Evolutionary conservation across 2,888 invertebrate genomes (phyloP).

Genomic region (Flabesymbios commensalis): DNA sequence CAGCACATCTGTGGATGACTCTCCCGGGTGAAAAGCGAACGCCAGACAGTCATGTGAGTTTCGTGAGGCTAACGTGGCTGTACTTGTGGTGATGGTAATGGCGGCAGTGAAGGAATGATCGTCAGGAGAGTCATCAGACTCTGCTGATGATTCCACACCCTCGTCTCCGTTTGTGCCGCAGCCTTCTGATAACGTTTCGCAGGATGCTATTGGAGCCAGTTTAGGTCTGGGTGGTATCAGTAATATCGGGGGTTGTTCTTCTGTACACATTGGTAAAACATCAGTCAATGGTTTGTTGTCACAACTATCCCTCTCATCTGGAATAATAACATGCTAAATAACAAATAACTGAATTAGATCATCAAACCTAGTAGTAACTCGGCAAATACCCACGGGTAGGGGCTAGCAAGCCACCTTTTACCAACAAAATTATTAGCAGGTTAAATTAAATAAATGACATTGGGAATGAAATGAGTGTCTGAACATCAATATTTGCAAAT

Average conservation of each 20-base stretch:
- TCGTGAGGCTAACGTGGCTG: neutral
- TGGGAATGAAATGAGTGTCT: too few relatives aligned
- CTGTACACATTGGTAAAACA: too few relatives aligned
- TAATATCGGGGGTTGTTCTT: slow-evolving; percentile 7
- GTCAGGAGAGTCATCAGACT: slow-evolving; percentile 3
- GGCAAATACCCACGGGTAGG: too few relatives aligned
- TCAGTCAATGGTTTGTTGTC: too few relatives aligned
- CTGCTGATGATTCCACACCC: slow-evolving; percentile 1
- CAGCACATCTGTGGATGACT: slow-evolving; percentile 14
- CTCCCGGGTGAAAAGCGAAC: neutral
- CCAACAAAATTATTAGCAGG: too few relatives aligned
- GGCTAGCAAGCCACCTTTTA: too few relatives aligned
- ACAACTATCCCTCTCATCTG: too few relatives aligned
- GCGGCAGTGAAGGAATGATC: slow-evolving; percentile 12
- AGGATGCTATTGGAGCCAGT: slow-evolving; percentile 60
- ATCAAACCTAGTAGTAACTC: too few relatives aligned
- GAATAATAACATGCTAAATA: too few relatives aligned
- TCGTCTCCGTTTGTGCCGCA: slow-evolving; percentile 15
- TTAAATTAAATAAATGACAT: too few relatives aligned
- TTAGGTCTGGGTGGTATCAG: slow-evolving; percentile 43
- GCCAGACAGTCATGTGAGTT: neutral
- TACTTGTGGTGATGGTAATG: slow-evolving; percentile 18
- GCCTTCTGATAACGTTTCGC: slow-evolving; percentile 56
- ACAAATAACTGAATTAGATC: too few relatives aligned
- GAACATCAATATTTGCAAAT: too few relatives aligned